These are phyloP conservation scores for Anoplopoma fimbria DNA, from an alignment of 2,113 vertebrate species.

Conservation along the genomic window DNA sequence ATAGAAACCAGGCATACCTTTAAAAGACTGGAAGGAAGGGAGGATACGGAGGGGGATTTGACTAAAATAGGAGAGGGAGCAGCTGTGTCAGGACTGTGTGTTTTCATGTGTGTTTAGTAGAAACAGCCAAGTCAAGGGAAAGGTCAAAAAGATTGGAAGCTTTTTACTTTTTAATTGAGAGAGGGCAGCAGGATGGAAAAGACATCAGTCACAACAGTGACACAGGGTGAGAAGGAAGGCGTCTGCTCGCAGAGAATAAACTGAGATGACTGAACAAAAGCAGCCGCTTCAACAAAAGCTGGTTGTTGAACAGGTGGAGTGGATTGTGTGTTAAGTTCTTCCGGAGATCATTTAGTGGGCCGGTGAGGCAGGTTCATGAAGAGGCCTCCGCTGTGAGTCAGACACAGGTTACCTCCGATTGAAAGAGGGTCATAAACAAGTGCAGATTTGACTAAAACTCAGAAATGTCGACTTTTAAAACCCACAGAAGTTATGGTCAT, in stretches of 20 bases:
- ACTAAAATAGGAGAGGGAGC: conserved; percentile 81
- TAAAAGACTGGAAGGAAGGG: conserved; percentile 69
- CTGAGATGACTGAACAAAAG: conserved; percentile 45
- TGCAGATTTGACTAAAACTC: background rate
- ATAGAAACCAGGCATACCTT: conserved; percentile 66
- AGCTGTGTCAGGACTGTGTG: conserved; percentile 53
- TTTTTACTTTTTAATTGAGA: conserved; percentile 76
- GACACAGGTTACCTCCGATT: background rate
- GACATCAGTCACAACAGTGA: conserved; percentile 77
- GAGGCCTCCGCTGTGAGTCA: background rate
- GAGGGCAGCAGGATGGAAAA: conserved; percentile 73
- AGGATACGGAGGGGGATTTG: conserved; percentile 63
- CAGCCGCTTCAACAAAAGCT: conserved; percentile 11
- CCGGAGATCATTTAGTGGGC: background rate
- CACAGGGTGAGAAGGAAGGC: conserved; percentile 37
- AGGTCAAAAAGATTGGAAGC: conserved; percentile 72
- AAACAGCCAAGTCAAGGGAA: conserved; percentile 77
- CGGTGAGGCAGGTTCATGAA: conserved; percentile 25
- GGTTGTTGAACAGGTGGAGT: conserved; percentile 29
- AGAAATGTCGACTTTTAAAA: background rate
- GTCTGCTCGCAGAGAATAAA: conserved; percentile 5
- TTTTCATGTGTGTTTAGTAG: conserved; percentile 78
- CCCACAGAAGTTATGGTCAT: background rate
- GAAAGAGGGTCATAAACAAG: background rate
- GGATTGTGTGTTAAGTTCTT: conserved; percentile 37